Conservation (phyloP, 2,113 vertebrate species). For the Neodon shergylaensis region DNA sequence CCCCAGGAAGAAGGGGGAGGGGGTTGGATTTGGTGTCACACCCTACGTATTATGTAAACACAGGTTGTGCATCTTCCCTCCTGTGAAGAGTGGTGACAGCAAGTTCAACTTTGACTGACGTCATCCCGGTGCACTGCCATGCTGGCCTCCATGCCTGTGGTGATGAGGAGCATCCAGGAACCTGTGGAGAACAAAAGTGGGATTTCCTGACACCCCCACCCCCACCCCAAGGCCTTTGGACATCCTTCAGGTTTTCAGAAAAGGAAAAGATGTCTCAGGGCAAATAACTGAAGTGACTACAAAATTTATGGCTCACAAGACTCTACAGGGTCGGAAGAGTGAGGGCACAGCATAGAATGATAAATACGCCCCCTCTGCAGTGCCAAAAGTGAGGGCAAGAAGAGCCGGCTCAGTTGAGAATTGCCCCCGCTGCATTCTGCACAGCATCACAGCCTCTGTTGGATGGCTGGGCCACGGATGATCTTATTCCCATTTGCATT, state of each 20-base stretch:
- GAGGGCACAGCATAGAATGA: background rate
- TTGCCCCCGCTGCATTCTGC: background rate
- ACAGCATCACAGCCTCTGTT: background rate
- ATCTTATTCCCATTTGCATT: background rate
- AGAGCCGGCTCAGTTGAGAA: background rate
- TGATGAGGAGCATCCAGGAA: background rate
- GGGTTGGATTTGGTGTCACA: constrained; percentile 58
- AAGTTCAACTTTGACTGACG: background rate
- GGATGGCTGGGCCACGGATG: background rate
- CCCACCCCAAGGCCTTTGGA: background rate
- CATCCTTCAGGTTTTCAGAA: background rate
- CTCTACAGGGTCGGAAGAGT: background rate
- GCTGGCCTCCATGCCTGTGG: background rate
- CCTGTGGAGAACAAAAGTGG: background rate
- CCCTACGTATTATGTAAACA: constrained; percentile 65
- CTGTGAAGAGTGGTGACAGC: background rate
- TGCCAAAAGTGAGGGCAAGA: background rate
- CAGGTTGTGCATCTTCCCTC: constrained; percentile 50
- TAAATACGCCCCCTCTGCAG: background rate
- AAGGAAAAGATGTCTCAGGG: constrained; percentile 31
- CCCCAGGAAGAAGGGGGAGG: constrained; percentile 76
- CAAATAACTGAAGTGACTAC: background rate
- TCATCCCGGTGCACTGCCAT: accelerated
- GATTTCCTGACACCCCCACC: background rate
- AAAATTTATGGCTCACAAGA: background rate